These are phyloP conservation scores for Artibeus jamaicensis DNA, from an alignment of 2,797 vertebrate genomes.

Conservation along the genomic window DNA sequence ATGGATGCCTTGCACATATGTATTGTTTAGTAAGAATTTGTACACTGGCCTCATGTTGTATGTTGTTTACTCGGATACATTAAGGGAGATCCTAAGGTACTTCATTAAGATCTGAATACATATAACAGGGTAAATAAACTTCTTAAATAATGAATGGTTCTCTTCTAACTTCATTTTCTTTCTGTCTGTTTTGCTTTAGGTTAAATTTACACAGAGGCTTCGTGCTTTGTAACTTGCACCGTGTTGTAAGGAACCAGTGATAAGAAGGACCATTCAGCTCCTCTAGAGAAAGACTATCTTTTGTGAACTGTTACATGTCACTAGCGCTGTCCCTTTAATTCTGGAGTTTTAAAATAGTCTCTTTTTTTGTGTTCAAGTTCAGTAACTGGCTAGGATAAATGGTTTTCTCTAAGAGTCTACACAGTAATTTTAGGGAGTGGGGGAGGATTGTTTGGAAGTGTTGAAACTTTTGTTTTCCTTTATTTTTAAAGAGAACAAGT, in stretches of 20 bases:
- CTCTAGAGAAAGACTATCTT: neutral
- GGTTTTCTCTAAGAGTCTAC: neutral
- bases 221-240: neutral
- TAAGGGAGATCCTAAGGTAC: neutral
- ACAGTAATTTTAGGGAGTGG: neutral
- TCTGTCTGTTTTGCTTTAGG: neutral
- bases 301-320: neutral
- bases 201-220: neutral
- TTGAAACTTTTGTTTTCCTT: neutral
- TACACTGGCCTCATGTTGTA: neutral
- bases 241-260: neutral
- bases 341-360: neutral
- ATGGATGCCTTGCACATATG: neutral
- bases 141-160: neutral
- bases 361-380: slow-evolving; percentile 1
- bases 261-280: neutral
- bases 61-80: neutral
- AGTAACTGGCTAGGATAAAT: neutral
- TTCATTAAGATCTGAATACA: neutral
- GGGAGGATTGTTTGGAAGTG: neutral
- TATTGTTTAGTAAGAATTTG: neutral
- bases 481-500: neutral
- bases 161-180: neutral
- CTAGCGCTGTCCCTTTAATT: neutral
- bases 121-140: neutral